phyloP scores from a whole-genome alignment of 2,888 invertebrate species.

The Drosophila lacicola region DNA sequence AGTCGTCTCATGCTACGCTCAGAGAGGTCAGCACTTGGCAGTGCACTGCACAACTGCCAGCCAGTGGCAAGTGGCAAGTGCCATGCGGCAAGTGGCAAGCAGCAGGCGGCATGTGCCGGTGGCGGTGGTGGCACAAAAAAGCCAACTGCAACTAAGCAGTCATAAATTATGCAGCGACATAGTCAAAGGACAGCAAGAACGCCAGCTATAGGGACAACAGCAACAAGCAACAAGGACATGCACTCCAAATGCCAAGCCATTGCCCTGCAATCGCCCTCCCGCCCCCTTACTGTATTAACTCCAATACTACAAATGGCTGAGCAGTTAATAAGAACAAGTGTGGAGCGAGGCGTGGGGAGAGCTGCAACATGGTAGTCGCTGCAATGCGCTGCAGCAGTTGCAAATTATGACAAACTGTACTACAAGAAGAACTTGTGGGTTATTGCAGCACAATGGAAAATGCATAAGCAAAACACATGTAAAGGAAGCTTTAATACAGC shows the following conservation, averaged over 20 bases:
- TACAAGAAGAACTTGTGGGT: slow-evolving; percentile 29
- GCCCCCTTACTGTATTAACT: slow-evolving; percentile 44
- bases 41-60: slow-evolving; percentile 27
- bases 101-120: slow-evolving; percentile 21
- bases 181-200: slow-evolving; percentile 70
- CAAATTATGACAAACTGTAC: slow-evolving; percentile 73
- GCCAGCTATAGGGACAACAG: slow-evolving; percentile 23
- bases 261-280: slow-evolving; percentile 20
- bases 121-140: slow-evolving; percentile 52
- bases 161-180: slow-evolving; percentile 79
- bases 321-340: slow-evolving; percentile 75
- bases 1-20: slow-evolving; percentile 27
- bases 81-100: slow-evolving; percentile 22
- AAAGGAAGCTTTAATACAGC: background rate
- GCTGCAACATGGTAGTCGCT: slow-evolving; percentile 22
- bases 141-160: slow-evolving; percentile 72
- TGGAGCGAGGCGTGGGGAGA: slow-evolving; percentile 13
- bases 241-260: slow-evolving; percentile 59
- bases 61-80: slow-evolving; percentile 26
- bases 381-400: slow-evolving; percentile 67
- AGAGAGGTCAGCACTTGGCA: slow-evolving; percentile 44
- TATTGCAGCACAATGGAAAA: slow-evolving; percentile 20
- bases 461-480: slow-evolving; percentile 2
- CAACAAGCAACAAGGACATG: slow-evolving; percentile 49
- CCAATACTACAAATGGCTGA: slow-evolving; percentile 57